Percentiles rank a stretch among this genome's conserved stretches.
phyloP scores from a whole-genome alignment of 2,113 vertebrate genomes.

The Agapornis roseicollis region DNA sequence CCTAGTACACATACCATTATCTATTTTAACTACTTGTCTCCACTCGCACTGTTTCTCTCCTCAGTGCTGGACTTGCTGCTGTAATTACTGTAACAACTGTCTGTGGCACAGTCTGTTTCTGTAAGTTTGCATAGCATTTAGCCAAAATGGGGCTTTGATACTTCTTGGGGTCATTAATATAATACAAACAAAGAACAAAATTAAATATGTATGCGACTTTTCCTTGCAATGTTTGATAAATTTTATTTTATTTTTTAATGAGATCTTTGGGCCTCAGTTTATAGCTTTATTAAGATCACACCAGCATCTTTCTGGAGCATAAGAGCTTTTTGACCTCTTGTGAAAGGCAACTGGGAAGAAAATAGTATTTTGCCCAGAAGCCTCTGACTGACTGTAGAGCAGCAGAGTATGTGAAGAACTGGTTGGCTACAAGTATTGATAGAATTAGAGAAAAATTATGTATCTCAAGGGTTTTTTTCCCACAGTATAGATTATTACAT shows the following conservation, averaged over 20 bases:
- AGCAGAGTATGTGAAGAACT: not conserved
- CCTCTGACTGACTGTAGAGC: not conserved
- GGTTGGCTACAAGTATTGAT: not conserved
- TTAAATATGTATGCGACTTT: not conserved
- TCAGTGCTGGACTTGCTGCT: not conserved
- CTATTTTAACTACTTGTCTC: not conserved
- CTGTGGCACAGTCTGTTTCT: not conserved
- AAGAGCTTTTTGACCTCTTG: not conserved
- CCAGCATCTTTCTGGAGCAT: not conserved
- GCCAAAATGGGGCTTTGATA: not conserved
- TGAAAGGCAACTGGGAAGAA: not conserved
- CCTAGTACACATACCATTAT: not conserved
- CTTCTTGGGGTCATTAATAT: not conserved
- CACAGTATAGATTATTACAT: not conserved
- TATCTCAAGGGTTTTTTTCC: not conserved
- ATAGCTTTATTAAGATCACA: not conserved
- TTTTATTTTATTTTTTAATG: constrained; percentile 14
- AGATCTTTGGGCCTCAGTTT: not conserved
- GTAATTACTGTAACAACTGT: not conserved
- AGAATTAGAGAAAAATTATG: not conserved
- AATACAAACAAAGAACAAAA: not conserved
- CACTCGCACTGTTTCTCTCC: not conserved
- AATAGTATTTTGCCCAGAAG: not conserved
- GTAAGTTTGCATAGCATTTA: not conserved
- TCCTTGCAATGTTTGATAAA: not conserved